Base-by-base conservation (phyloP, 2,888 invertebrate species). In the Hirudinaria manillensis region DNA sequence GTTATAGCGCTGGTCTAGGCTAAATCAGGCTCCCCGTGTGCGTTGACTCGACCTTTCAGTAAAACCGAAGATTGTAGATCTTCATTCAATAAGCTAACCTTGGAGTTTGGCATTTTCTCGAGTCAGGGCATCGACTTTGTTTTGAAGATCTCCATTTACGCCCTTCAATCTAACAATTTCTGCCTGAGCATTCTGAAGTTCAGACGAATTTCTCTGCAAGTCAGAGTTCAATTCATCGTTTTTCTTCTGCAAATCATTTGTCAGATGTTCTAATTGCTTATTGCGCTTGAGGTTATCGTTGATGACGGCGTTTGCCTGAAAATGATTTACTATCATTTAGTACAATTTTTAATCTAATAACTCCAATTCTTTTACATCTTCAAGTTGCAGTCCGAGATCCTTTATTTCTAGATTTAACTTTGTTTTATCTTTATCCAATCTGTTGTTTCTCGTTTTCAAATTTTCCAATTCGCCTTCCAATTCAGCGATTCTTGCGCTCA, bases 391-490 rank as follows among this genome's bases (percentile, higher is more conserved):
- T 88, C 98, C 98, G 85, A 99, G 90, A 77, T 99, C 92, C 86
- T 97, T 97, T 80, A 99, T 93, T 89, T 99, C 99, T 83, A 93
- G 93, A 87, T 95, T 93, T 80, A 99, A 91, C 81, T 97, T 93
- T 80, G 93, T 93, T 89, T 98, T 99, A 87, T 94, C 94, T 88
- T 99, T 99, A 88, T 99, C 98, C 77, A 87, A 94, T 89, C 86
- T 86, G 88, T 90, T 92, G 87, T 94, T 90, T 89, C 95, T 95
- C 81, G 91, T 92, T 83, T 96, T 89, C 84, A 96, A 90, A 80
- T 92, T 91, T 87, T 97, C 97, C 84, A 96, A 93, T 86, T 94
- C 94, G 87, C 99, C 98, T 86, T 99, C 98, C 86, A 97, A 92
- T 86, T 99, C 97, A 65, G 81, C 80, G 78, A 85, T 82, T 74